phyloP scores from a whole-genome alignment of 2,797 vertebrate species.

The Diceros bicornis region DNA sequence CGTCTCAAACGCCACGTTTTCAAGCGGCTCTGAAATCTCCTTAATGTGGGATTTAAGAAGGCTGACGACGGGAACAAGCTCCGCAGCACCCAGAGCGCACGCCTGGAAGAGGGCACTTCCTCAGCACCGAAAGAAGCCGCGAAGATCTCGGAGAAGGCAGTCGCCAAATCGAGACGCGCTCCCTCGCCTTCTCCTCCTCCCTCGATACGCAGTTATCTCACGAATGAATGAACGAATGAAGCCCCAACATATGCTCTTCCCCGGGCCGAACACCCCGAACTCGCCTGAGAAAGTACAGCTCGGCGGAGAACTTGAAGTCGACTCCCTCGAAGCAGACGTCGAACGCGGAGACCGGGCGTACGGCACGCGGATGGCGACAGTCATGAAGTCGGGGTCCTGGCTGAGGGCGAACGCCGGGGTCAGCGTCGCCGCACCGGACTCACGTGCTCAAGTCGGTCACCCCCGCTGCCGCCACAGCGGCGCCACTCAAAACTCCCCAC shows the following conservation, averaged over 20 bases:
- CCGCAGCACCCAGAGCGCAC: not conserved
- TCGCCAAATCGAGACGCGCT: not conserved
- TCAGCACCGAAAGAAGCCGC: not conserved
- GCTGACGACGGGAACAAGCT: not conserved
- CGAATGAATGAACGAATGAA: not conserved
- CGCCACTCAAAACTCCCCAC: not conserved
- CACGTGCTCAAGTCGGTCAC: fast-evolving
- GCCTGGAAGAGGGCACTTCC: not conserved
- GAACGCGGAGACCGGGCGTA: constrained; percentile 95
- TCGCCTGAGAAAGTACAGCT: constrained; percentile 98
- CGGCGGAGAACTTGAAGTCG: constrained; percentile 97
- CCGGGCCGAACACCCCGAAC: constrained; percentile 55
- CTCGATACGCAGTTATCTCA: not conserved
- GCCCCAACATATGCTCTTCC: not conserved
- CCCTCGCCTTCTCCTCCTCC: not conserved
- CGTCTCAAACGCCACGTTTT: not conserved
- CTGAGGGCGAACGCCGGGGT: constrained; percentile 97
- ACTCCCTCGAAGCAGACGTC: constrained; percentile 95
- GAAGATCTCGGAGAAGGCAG: not conserved
- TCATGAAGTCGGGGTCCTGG: constrained; percentile 93
- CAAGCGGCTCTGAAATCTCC: not conserved
- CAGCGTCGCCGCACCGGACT: constrained; percentile 90
- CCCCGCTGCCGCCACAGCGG: fast-evolving
- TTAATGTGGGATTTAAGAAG: not conserved
- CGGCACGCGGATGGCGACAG: constrained; percentile 94